Evolutionary conservation across 2,113 vertebrate species (phyloP).

Genomic region (Campylomormyrus tamandua): DNA sequence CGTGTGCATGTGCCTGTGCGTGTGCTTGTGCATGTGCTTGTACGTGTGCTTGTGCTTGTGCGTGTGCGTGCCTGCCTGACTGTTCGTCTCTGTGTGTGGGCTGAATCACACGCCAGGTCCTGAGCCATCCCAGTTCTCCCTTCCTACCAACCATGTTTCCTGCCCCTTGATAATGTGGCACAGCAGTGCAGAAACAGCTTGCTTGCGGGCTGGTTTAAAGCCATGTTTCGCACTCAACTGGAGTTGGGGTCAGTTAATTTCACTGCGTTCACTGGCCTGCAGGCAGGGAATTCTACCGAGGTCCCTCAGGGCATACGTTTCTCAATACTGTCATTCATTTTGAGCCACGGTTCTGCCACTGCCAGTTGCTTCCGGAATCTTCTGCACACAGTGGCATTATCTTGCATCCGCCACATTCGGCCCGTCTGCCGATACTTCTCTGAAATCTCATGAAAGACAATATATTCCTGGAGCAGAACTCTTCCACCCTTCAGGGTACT

Average conservation of each 20-base stretch:
- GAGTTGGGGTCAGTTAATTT: background rate
- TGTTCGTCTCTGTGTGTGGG: background rate
- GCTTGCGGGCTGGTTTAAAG: background rate
- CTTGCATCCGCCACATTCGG: constrained; percentile 1
- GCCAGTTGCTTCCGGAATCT: background rate
- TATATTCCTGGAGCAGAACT: background rate
- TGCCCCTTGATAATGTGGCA: background rate
- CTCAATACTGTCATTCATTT: background rate
- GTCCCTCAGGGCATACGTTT: background rate
- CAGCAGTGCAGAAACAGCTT: background rate
- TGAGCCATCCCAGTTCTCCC: background rate
- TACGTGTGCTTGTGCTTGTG: background rate
- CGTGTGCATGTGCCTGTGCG: background rate
- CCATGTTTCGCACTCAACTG: background rate
- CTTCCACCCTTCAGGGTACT: background rate
- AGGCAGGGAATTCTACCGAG: background rate
- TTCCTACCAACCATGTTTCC: background rate
- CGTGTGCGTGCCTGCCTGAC: background rate
- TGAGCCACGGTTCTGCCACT: background rate
- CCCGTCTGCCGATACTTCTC: background rate
- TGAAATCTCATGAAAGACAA: background rate
- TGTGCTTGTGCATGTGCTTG: background rate
- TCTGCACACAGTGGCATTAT: constrained; percentile 10
- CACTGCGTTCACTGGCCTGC: background rate
- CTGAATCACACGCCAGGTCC: background rate